phyloP scores from a whole-genome alignment of 2,888 invertebrate species.

The Arctia plantaginis region DNA sequence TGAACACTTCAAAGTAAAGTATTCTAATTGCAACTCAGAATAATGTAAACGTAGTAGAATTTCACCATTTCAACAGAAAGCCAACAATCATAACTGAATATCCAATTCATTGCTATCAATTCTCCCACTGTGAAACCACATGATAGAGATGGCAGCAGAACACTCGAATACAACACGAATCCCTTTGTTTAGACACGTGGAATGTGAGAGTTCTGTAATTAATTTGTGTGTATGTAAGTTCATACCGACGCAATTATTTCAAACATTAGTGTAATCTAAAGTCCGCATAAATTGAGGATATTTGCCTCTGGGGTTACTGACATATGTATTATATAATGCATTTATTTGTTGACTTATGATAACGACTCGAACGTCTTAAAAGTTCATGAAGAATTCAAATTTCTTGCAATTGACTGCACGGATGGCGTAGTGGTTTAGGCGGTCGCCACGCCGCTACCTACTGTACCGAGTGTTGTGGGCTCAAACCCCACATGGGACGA shows the following conservation, averaged over 20 bases:
- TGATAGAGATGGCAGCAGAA: background rate
- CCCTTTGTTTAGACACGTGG: conserved; percentile 7
- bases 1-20: background rate
- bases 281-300: background rate
- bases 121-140: background rate
- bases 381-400: no score
- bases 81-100: background rate
- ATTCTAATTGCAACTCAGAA: background rate
- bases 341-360: no score
- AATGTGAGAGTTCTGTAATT: conserved; percentile 30
- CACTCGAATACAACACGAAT: background rate
- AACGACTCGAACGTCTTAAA: no score
- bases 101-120: background rate
- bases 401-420: no score
- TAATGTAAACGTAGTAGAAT: background rate
- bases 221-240: conserved; percentile 21
- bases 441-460: no score
- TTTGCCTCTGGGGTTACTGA: background rate
- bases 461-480: no score
- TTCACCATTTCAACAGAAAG: background rate
- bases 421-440: no score
- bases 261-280: conserved; percentile 16
- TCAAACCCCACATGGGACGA: no score
- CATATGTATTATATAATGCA: background rate
- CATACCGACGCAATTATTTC: conserved; percentile 28